Evolutionary conservation across 2,888 invertebrate species (phyloP).

Genomic region (Gastracanthus pulcherrimus): DNA sequence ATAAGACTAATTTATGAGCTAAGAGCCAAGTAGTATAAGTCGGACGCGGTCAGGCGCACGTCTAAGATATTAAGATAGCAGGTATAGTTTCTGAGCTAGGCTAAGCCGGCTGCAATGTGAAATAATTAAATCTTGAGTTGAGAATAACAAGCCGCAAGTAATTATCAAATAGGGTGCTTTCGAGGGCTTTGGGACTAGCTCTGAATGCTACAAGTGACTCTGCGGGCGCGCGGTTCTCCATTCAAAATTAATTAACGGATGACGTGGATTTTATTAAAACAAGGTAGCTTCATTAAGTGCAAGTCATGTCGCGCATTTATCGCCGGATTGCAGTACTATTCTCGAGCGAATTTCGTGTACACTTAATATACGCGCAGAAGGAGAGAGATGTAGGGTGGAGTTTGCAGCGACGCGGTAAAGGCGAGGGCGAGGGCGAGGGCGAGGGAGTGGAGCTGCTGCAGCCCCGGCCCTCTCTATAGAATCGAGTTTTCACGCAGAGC

Average conservation of each 20-base stretch:
- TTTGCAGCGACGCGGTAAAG: too few relatives aligned
- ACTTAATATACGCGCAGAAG: background rate
- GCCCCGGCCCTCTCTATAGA: constrained; percentile 9
- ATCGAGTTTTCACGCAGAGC: constrained; percentile 48
- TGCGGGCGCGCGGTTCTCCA: background rate
- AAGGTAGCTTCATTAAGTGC: constrained; percentile 38
- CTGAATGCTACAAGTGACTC: background rate
- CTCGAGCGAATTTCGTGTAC: constrained; percentile 18
- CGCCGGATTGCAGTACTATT: constrained; percentile 20
- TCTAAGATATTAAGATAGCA: too few relatives aligned
- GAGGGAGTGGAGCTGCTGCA: constrained; percentile 19
- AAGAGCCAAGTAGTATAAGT: background rate
- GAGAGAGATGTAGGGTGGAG: too few relatives aligned
- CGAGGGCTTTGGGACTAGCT: background rate
- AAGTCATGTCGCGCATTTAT: constrained; percentile 45
- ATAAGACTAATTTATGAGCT: too few relatives aligned
- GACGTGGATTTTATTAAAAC: constrained; percentile 30
- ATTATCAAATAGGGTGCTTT: background rate
- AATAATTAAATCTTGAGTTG: background rate
- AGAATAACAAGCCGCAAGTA: background rate
- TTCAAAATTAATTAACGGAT: constrained; percentile 37
- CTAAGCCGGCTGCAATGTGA: background rate
- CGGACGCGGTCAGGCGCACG: too few relatives aligned
- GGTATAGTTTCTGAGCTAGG: too few relatives aligned
- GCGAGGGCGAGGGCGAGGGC: too few relatives aligned